phyloP scores from a whole-genome alignment of 2,888 invertebrate species.

The Xanthorhoe designata region DNA sequence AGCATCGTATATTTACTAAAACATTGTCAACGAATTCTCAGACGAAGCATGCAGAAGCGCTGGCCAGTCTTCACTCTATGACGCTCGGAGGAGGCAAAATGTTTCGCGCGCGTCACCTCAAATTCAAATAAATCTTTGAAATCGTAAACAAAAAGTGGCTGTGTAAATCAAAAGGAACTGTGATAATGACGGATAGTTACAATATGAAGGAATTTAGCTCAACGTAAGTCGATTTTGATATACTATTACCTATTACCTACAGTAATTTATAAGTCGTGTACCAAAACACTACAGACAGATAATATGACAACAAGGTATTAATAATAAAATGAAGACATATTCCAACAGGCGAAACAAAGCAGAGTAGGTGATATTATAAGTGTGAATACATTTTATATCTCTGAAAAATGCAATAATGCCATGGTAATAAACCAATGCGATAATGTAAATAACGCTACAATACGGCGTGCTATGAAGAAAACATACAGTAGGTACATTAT shows the following conservation, averaged over 20 bases:
- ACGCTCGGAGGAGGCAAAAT: conserved; percentile 59
- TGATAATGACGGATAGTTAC: conserved; percentile 74
- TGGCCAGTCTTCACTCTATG: conserved; percentile 56
- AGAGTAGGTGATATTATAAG: too few species aligned
- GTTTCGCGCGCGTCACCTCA: conserved; percentile 58
- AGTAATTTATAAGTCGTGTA: too few species aligned
- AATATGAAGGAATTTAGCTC: conserved; percentile 82
- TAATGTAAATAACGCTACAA: too few species aligned
- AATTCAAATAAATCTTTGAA: conserved; percentile 48
- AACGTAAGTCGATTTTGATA: conserved; percentile 64
- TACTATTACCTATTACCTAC: not conserved
- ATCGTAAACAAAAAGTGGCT: conserved; percentile 40
- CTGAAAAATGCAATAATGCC: too few species aligned
- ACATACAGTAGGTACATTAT: not conserved
- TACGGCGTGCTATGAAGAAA: too few species aligned
- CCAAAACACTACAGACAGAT: too few species aligned
- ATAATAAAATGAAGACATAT: too few species aligned
- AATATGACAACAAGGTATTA: too few species aligned
- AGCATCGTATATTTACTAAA: conserved; percentile 7
- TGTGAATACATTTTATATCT: too few species aligned
- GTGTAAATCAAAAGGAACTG: conserved; percentile 43
- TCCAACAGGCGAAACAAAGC: too few species aligned
- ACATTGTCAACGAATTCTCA: conserved; percentile 28
- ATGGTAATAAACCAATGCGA: too few species aligned
- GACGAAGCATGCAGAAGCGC: conserved; percentile 12